phyloP scores from a whole-genome alignment of 1,140 invertebrate genomes.

The Ceratina australensis region DNA sequence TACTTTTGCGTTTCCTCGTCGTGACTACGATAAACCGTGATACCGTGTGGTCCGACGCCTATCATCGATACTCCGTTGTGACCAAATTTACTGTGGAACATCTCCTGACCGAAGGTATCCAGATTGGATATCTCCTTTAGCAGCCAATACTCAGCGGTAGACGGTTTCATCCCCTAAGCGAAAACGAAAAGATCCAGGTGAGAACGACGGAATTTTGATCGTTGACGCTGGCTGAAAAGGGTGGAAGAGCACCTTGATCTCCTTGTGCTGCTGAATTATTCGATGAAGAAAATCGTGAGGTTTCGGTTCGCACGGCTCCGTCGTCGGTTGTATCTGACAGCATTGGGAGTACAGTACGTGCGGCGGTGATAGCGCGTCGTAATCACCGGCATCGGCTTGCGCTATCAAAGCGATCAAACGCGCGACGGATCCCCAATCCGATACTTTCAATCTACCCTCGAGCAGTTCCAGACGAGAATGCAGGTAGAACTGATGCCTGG shows the following conservation, averaged over 20 bases:
- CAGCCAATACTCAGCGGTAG: slow-evolving; percentile 88
- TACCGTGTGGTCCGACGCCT: slow-evolving; percentile 90
- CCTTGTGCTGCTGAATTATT: slow-evolving; percentile 83
- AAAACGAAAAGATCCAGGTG: neutral
- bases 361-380: slow-evolving; percentile 82
- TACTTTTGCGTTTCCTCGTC: slow-evolving; percentile 84
- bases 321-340: slow-evolving; percentile 79
- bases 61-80: slow-evolving; percentile 78
- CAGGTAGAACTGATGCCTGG: slow-evolving; percentile 90
- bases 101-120: slow-evolving; percentile 90
- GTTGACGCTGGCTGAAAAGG: too few relatives aligned
- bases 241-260: slow-evolving; percentile 73
- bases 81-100: slow-evolving; percentile 86
- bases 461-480: slow-evolving; percentile 88
- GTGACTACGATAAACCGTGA: slow-evolving; percentile 84
- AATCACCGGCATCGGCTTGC: slow-evolving; percentile 87
- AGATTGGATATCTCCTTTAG: slow-evolving; percentile 89
- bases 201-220: too few relatives aligned
- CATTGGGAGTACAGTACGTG: slow-evolving; percentile 83
- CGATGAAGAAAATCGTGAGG: slow-evolving; percentile 83
- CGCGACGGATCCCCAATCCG: slow-evolving; percentile 85
- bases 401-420: slow-evolving; percentile 88
- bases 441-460: slow-evolving; percentile 85
- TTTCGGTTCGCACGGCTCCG: slow-evolving; percentile 80
- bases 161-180: slow-evolving; percentile 80